Evolutionary conservation across 1,140 invertebrate genomes (phyloP), one percentile per base, ranked within the genome.

Genomic region (Yoshiicerus persimilis): DNA sequence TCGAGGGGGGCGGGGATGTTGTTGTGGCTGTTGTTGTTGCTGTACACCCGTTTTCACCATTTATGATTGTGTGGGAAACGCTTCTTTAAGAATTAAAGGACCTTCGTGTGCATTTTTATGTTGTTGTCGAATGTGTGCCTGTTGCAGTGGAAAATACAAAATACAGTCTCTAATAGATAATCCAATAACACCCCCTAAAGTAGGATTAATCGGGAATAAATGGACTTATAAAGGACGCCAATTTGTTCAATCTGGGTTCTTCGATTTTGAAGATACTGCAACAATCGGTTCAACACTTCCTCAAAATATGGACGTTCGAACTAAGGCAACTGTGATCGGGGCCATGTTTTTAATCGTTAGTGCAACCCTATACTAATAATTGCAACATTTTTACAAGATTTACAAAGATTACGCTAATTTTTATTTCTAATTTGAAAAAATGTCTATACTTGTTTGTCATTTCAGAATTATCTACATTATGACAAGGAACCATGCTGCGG

Each of bases 201-300:
- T 87, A 11, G 87, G 87, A 13, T 23, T 64, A 27, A 38, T 87
- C 9, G 56, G 23, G 4, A 20, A 80, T n/a, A 23, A 62, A 10
- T 87, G 87, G 87, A 9, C 16, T 0, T 41, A 38, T 23, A 39
- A 38, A 10, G 13, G n/a, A 8, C n/a, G 9, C 2, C 64, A 66
- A 30, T 34, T 77, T 20, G 75, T 41, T 4, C 27, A 27, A 3
- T 25, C 16, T n/a, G 87, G 41, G 3, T 0, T 20, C 20, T 0
- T n/a, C 2, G 16, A 0, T 11, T 20, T 1, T 11, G 6, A 13
- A 23, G 25, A 11, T 16, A 36, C 75, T 0, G 8, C 16, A n/a
- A 87, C 66, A n/a, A n/a, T 87, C 34, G 87, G 87, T 20, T 75
- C 87, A 10, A 62, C 16, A 2, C 84, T 87, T 62, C 87, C 87